Evolutionary conservation across 2,888 invertebrate genomes (phyloP).

Genomic region (Dromius quadrimaculatus): DNA sequence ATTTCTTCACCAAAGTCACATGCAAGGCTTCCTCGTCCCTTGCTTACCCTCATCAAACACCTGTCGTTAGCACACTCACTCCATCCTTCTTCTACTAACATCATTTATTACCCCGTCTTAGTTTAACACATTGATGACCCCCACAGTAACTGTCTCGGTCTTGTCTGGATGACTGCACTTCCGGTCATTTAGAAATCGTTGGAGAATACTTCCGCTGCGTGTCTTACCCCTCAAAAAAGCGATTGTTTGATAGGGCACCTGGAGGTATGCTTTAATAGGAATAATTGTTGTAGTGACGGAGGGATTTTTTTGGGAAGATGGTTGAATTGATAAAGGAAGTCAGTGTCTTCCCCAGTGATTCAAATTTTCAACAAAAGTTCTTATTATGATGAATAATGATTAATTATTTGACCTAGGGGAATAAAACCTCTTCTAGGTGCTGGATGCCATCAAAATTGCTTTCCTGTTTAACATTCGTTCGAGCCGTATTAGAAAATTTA

Average conservation of each 20-base stretch:
- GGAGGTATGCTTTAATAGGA: constrained; percentile 20
- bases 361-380: too few relatives aligned
- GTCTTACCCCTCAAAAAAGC: constrained; percentile 7
- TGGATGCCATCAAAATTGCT: constrained; percentile 33
- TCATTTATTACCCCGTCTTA: not conserved
- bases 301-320: too few relatives aligned
- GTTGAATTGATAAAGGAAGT: too few relatives aligned
- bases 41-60: constrained; percentile 29
- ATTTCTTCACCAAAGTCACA: constrained; percentile 18
- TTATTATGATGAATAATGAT: too few relatives aligned
- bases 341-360: too few relatives aligned
- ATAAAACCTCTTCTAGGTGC: not conserved
- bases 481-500: constrained; percentile 51
- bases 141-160: constrained; percentile 37
- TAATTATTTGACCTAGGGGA: too few relatives aligned
- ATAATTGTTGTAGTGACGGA: too few relatives aligned
- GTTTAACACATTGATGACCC: constrained; percentile 25
- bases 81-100: not conserved
- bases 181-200: constrained; percentile 51
- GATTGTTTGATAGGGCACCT: constrained; percentile 24
- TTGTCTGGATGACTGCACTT: constrained; percentile 50
- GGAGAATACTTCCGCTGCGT: constrained; percentile 47
- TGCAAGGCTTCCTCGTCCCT: constrained; percentile 23
- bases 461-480: constrained; percentile 47
- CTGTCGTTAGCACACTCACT: constrained; percentile 30